Percentiles rank a stretch among this genome's conserved stretches.
phyloP scores from a whole-genome alignment of 2,888 invertebrate genomes.

The Pilophorus perplexus region DNA sequence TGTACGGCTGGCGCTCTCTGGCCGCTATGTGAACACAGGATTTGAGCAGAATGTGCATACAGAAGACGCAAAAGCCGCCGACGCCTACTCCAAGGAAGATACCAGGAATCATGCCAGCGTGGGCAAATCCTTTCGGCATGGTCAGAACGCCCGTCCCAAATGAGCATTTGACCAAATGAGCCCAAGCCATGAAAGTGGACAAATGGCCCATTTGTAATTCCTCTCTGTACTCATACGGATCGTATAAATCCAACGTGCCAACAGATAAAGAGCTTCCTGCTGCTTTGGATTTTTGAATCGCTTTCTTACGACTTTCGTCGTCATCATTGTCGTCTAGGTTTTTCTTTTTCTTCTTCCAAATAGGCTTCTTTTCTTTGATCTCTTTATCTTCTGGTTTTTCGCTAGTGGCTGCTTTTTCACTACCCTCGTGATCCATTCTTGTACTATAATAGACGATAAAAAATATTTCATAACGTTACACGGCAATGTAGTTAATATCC shows the following conservation, averaged over 20 bases:
- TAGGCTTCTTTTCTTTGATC: too few species aligned
- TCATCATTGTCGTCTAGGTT: neutral
- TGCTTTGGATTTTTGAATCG: neutral
- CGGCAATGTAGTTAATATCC: too few species aligned
- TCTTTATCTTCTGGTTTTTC: too few species aligned
- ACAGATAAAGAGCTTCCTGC: slow-evolving; percentile 13
- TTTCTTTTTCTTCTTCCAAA: neutral
- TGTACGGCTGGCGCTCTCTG: slow-evolving; percentile 8
- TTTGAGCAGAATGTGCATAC: slow-evolving; percentile 27
- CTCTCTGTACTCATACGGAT: slow-evolving; percentile 32
- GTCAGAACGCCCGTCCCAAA: slow-evolving; percentile 37
- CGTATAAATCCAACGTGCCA: slow-evolving; percentile 20
- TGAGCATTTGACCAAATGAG: slow-evolving; percentile 26
- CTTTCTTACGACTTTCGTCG: neutral
- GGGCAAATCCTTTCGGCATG: slow-evolving; percentile 32
- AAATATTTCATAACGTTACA: too few species aligned
- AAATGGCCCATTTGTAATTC: slow-evolving; percentile 16
- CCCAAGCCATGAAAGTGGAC: slow-evolving; percentile 13
- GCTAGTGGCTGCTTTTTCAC: too few species aligned
- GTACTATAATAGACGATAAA: too few species aligned
- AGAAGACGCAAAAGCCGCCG: slow-evolving; percentile 31
- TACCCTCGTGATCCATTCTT: too few species aligned
- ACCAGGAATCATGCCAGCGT: slow-evolving; percentile 19
- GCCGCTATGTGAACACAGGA: slow-evolving; percentile 23
- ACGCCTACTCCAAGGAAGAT: slow-evolving; percentile 5